Base-by-base conservation (phyloP, 1,140 invertebrate genomes). In the Octopus bimaculoides region DNA sequence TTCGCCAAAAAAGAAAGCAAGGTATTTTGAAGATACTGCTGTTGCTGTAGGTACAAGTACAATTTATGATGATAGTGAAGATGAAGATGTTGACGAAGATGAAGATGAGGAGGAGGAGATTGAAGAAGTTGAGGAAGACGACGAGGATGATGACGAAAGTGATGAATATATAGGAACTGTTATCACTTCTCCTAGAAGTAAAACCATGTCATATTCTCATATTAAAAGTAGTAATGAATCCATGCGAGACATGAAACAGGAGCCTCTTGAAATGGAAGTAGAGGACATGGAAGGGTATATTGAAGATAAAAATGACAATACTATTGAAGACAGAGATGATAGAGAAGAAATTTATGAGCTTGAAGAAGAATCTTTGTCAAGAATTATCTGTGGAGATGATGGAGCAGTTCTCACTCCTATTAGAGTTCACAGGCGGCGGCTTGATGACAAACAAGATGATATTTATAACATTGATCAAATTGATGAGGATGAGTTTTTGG, bases 391-490 rank as follows among this genome's bases (percentile, higher is more conserved):
- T 76, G 75, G 77, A n/a, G 77, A 66, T 75, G 55, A 78, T 26
- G 69, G 79, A 52, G 66, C 66, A 71, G 66, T n/a, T n/a, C 17
- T 71, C 5, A 78, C 79, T 79, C 77, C 81, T 66, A 78, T 78
- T 20, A 80, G 54, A 76, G 20, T 54, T 10, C 54, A 76, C 55
- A 53, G 55, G 41, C 6, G 66, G 79, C 41, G 52, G 71, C 52
- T 77, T 9, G 54, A 41, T 17, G 77, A 80, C 53, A 76, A 69
- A 69, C 54, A 75, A 53, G 81, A 79, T 79, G 83, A 84, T 75
- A 79, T 84, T 54, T 84, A 84, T 66, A 82, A 79, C 75, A 82
- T 84, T 78, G 84, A 84, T 73, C 82, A 83, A 71, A 81, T 83
- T 82, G 84, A 83, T 81, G 79, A 83, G 74, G 83, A 83, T 77